These are phyloP conservation scores for Pyrgus malvae DNA, from an alignment of 2,888 invertebrate genomes.

Conservation along the genomic window DNA sequence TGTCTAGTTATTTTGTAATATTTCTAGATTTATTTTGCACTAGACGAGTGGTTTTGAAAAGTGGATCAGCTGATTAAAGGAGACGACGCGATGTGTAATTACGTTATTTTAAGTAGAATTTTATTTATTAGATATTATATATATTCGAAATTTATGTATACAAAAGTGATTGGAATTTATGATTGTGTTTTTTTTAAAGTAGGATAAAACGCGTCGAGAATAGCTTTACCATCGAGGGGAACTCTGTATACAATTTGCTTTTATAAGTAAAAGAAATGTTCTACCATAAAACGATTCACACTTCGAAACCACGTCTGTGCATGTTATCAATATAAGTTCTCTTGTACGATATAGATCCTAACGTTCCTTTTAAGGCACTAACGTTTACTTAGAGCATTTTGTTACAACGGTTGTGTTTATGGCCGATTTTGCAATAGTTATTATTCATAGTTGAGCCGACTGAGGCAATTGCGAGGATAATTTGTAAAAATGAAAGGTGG, in stretches of 20 bases:
- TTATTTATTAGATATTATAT: constrained; percentile 28
- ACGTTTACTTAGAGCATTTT: constrained; percentile 57
- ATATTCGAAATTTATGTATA: constrained; percentile 19
- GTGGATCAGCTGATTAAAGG: neutral
- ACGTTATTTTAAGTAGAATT: constrained; percentile 23
- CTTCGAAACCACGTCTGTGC: constrained; percentile 34
- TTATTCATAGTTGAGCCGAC: constrained; percentile 46
- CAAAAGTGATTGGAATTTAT: neutral
- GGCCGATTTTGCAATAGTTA: constrained; percentile 59
- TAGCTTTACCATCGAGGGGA: no score
- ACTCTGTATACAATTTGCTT: no score
- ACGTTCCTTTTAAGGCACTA: constrained; percentile 71
- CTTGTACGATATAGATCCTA: constrained; percentile 59
- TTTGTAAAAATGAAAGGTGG: constrained; percentile 69
- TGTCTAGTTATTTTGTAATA: constrained; percentile 52
- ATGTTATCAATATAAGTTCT: constrained; percentile 47
- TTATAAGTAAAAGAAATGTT: no score
- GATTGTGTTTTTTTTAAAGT: no score
- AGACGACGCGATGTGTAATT: neutral
- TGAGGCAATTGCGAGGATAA: constrained; percentile 54
- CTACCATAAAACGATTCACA: neutral
- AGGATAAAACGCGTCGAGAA: no score
- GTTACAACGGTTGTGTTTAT: constrained; percentile 65
- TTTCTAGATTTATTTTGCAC: constrained; percentile 39
- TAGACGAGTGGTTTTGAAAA: constrained; percentile 33